Evolutionary conservation across 2,888 invertebrate genomes (phyloP).

Genomic region (Dichetophora obliterata): DNA sequence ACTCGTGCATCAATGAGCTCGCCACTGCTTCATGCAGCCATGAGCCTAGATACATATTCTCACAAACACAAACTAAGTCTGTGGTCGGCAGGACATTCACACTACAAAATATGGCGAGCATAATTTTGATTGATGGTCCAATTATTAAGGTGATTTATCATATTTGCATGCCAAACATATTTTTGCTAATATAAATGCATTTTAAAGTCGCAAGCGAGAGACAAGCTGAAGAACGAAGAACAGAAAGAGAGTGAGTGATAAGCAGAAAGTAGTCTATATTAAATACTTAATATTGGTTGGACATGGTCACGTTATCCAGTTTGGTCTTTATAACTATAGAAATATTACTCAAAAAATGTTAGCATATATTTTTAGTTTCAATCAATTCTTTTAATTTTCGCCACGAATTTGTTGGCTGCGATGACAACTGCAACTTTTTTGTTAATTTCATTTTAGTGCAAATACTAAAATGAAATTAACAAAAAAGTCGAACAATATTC

Average conservation of each 20-base stretch:
- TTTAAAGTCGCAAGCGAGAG: no score
- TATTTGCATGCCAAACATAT: slow-evolving; percentile 59
- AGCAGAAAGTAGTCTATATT: not conserved
- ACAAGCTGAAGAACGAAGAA: not conserved
- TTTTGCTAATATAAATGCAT: not conserved
- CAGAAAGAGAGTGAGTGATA: not conserved
- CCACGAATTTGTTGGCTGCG: not conserved
- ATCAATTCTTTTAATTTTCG: not conserved
- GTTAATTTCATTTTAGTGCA: no score
- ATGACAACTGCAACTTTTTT: not conserved
- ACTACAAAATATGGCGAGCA: slow-evolving; percentile 43
- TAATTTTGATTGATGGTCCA: slow-evolving; percentile 69
- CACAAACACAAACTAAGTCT: slow-evolving; percentile 35
- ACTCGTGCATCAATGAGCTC: slow-evolving; percentile 49
- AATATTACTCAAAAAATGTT: not conserved
- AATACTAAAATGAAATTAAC: not conserved
- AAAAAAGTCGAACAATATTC: not conserved
- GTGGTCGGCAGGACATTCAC: slow-evolving; percentile 30
- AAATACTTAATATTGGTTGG: not conserved
- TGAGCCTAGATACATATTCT: not conserved
- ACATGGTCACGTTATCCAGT: not conserved
- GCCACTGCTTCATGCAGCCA: not conserved
- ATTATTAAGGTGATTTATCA: slow-evolving; percentile 69
- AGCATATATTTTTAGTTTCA: not conserved
- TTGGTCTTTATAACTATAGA: not conserved